Base-by-base conservation (phyloP, 2,113 vertebrate species). In the Aramus guarauna region DNA sequence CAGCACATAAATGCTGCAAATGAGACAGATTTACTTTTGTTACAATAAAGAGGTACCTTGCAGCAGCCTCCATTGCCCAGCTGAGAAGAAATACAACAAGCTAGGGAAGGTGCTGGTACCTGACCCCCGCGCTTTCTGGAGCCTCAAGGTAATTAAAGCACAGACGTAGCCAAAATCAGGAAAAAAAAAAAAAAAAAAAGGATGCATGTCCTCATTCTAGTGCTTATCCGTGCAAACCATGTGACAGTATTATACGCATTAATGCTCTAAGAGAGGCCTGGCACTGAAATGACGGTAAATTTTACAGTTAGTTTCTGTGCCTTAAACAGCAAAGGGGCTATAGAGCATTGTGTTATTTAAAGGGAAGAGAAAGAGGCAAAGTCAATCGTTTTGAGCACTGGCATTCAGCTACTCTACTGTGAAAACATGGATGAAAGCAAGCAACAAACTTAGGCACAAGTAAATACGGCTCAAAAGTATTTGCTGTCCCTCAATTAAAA, bases 401-500 rank as follows among this genome's bases (percentile, higher is more conserved):
- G 36, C n/a, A 72, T 11, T 45, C 74, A 94, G 71, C 73, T 91
- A 69, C 58, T 45, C 60, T 77, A 43, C 87, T 87, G 67, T 73
- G 76, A 95, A 97, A 96, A 88, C 20, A 88, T 1, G 1, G 45
- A 86, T 34, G 69, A 92, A 93, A 90, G 27, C 75, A 95, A 92
- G 60, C 50, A 90, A 91, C 77, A 90, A 53, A 81, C 60, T 88
- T 36, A 83, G 69, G 64, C 63, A 84, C 92, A 87, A 95, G 81
- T 73, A 96, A 95, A 95, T 53, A 83, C 78, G 97, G 85, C 85
- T 90, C 75, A 85, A 83, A 94, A 96, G 41, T 73, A 55, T 89
- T 94, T 93, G 73, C 56, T 91, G 88, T 30, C 41, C 26, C n/a
- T 92, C 81, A 91, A 75, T 53, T 56, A 34, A 88, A 91, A 88